These are phyloP conservation scores for Periophthalmus magnuspinnatus DNA, from an alignment of 2,797 vertebrate species.

Conservation along the genomic window DNA sequence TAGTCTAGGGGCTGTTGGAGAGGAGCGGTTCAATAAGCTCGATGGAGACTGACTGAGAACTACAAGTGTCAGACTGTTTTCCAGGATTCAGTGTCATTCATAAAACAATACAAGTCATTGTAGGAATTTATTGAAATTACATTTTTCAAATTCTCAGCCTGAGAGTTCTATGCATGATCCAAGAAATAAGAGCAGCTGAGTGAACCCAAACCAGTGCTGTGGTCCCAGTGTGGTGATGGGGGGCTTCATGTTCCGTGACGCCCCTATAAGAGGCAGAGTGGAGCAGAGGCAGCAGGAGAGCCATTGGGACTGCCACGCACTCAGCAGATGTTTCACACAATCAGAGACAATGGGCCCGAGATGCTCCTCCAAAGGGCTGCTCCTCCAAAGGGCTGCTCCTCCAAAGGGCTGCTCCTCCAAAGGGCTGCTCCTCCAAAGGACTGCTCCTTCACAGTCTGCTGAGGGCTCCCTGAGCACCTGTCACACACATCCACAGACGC, in stretches of 20 bases:
- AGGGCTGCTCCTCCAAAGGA: neutral
- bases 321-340: constrained; percentile 4
- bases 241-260: neutral
- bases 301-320: neutral
- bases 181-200: too few species aligned
- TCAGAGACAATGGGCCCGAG: neutral
- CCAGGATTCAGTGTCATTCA: too few species aligned
- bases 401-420: neutral
- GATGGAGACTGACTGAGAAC: too few species aligned
- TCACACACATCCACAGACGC: too few species aligned
- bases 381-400: neutral
- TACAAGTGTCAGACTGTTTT: too few species aligned
- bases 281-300: neutral
- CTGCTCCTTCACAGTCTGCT: neutral
- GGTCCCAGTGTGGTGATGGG: neutral
- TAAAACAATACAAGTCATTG: too few species aligned
- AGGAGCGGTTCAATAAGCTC: too few species aligned
- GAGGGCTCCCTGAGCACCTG: neutral
- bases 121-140: too few species aligned
- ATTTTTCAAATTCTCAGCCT: too few species aligned
- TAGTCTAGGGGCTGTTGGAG: too few species aligned
- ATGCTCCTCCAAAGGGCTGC: neutral
- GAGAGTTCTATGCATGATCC: too few species aligned
- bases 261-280: neutral
- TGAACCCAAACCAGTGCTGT: too few species aligned